Evolutionary conservation across 2,797 vertebrate species (phyloP).

Genomic region (Enteromius fasciolatus): DNA sequence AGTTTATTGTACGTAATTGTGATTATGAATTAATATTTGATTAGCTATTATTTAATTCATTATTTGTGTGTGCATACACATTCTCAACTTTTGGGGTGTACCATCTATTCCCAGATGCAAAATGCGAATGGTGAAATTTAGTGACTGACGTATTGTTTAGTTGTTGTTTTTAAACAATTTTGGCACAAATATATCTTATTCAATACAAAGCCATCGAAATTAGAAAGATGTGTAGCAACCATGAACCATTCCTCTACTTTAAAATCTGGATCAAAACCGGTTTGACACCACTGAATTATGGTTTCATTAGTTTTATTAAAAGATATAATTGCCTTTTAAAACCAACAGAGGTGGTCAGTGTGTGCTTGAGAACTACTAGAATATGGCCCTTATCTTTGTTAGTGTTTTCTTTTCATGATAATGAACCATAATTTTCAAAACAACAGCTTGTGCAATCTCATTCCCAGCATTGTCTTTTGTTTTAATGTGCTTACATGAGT

Average conservation of each 20-base stretch:
- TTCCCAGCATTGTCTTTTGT: slow-evolving; percentile 6
- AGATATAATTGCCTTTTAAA: neutral
- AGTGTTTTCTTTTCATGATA: slow-evolving; percentile 11
- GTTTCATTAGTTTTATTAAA: neutral
- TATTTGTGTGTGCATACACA: neutral
- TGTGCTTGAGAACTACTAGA: neutral
- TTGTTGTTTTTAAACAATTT: too few relatives aligned
- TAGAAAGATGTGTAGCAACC: too few relatives aligned
- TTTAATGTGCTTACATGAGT: slow-evolving; percentile 1
- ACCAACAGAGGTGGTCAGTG: neutral
- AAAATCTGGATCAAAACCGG: neutral
- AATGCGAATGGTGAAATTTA: neutral
- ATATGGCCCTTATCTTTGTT: slow-evolving; percentile 4
- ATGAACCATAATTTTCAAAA: slow-evolving; percentile 24
- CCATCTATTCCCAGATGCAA: neutral
- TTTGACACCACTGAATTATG: neutral
- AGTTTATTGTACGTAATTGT: neutral
- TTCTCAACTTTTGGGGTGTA: neutral
- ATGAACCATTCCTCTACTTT: neutral
- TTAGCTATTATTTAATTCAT: neutral
- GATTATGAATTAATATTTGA: neutral
- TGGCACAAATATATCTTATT: too few relatives aligned
- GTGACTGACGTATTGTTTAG: neutral
- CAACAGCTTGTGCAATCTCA: neutral
- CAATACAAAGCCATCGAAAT: too few relatives aligned